These are phyloP conservation scores for Mnemiopsis leidyi DNA, from an alignment of 37 sponge, comb jelly and placozoan species.

Conservation along the genomic window DNA sequence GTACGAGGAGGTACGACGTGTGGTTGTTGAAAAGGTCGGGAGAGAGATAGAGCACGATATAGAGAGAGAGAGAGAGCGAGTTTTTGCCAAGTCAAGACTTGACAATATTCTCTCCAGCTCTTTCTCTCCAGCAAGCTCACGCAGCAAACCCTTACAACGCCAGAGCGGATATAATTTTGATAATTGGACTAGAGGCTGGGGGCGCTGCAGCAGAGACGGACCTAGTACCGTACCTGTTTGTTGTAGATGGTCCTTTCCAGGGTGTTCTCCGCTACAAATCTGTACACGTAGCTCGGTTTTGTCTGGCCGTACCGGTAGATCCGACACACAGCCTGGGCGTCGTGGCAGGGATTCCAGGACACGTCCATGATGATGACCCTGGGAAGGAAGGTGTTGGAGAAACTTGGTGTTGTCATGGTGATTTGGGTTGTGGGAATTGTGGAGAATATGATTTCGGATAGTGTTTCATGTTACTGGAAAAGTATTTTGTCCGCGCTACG, in stretches of 20 bases:
- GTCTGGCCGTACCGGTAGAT: slow-evolving; percentile 93
- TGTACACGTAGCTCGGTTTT: slow-evolving; percentile 84
- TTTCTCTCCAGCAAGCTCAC: background rate
- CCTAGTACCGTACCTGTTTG: slow-evolving; percentile 79
- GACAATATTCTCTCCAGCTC: background rate
- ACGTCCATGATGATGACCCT: slow-evolving; percentile 91
- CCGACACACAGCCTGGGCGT: slow-evolving; percentile 94
- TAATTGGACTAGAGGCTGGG: background rate
- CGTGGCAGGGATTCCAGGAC: slow-evolving; percentile 99
- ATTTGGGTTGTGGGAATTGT: no score
- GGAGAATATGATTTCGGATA: no score
- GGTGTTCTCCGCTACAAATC: slow-evolving; percentile 88
- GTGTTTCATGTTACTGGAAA: no score
- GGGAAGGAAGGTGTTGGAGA: no score
- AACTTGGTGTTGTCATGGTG: background rate
- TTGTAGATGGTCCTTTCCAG: slow-evolving; percentile 94
- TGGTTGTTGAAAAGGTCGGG: background rate
- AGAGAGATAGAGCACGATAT: background rate
- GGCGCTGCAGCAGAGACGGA: slow-evolving; percentile 56
- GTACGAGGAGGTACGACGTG: background rate
- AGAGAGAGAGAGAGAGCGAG: background rate
- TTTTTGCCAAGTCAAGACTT: background rate
- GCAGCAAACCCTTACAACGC: background rate
- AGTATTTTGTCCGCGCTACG: no score
- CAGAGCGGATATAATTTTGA: background rate